Evolutionary conservation across 1,140 invertebrate genomes (phyloP).

Genomic region (Nasonia longicornis): DNA sequence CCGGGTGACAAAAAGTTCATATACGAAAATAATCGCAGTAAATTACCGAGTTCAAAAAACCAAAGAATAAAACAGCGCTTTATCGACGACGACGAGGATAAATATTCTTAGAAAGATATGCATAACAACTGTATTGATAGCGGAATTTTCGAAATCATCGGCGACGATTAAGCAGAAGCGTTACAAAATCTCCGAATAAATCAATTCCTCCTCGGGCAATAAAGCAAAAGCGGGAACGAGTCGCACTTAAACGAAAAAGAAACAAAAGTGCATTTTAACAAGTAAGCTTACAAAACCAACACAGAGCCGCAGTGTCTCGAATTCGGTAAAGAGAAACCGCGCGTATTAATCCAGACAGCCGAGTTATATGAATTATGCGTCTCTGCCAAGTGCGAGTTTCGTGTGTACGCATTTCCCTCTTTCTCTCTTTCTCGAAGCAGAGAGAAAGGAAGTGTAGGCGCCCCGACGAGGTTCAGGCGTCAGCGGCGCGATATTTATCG

Average conservation of each 20-base stretch:
- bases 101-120: no score
- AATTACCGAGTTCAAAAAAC: background rate
- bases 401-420: conserved; percentile 8
- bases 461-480: conserved; percentile 52
- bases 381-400: conserved; percentile 4
- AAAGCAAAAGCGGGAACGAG: background rate
- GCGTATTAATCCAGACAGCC: conserved; percentile 38
- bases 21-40: conserved; percentile 16
- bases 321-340: conserved; percentile 30
- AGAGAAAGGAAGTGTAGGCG: conserved; percentile 26
- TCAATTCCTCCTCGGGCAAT: conserved; percentile 12
- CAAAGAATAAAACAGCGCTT: background rate
- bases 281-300: conserved; percentile 21
- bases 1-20: background rate
- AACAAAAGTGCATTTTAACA: background rate
- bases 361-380: conserved; percentile 38
- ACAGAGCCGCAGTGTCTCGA: background rate
- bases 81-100: no score
- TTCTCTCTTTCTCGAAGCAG: background rate
- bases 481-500: conserved; percentile 63
- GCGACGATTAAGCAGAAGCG: no score
- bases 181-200: conserved; percentile 18
- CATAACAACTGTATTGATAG: no score
- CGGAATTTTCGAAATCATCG: no score
- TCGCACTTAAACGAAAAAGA: background rate